These are phyloP conservation scores for Procambarus virginalis DNA, from an alignment of 1,140 invertebrate genomes.

Conservation along the genomic window DNA sequence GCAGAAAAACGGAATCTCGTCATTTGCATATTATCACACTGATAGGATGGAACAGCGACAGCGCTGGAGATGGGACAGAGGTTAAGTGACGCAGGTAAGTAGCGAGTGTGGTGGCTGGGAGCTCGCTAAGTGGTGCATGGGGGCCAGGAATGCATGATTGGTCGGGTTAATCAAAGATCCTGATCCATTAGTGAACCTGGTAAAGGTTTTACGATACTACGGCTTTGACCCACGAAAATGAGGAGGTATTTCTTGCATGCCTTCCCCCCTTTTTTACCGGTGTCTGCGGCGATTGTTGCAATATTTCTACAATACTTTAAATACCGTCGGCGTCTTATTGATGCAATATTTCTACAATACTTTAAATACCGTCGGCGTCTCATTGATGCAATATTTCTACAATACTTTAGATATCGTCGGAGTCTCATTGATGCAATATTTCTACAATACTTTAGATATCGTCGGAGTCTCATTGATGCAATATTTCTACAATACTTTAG, in stretches of 20 bases:
- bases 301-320: too few species aligned
- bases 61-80: neutral
- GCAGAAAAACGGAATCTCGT: neutral
- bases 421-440: too few species aligned
- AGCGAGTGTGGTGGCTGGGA: neutral
- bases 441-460: too few species aligned
- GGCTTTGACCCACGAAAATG: neutral
- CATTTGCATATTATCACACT: neutral
- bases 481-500: too few species aligned
- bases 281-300: too few species aligned
- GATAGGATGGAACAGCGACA: neutral
- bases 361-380: too few species aligned
- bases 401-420: too few species aligned
- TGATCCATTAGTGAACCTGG: conserved; percentile 10
- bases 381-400: too few species aligned
- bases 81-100: neutral
- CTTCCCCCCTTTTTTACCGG: too few species aligned
- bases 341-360: too few species aligned
- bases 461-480: too few species aligned
- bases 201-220: neutral
- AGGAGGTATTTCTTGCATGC: neutral
- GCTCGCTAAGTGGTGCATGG: neutral
- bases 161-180: conserved; percentile 5
- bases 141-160: neutral
- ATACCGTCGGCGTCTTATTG: too few species aligned